phyloP scores from a whole-genome alignment of 2,113 vertebrate species.

The Cyprinodon tularosa region DNA sequence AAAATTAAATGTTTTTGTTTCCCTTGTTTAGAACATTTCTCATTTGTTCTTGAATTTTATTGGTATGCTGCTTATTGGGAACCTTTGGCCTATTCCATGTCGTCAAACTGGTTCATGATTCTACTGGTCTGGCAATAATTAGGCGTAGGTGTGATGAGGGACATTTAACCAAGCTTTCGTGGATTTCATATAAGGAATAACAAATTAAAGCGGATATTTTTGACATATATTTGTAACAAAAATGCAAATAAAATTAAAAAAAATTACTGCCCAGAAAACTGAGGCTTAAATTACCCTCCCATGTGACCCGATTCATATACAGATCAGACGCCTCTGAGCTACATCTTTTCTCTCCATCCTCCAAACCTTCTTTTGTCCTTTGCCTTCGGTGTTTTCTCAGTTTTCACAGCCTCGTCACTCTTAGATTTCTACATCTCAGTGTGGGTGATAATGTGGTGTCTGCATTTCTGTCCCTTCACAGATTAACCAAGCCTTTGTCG shows the following conservation, averaged over 20 bases:
- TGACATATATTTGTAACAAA: neutral
- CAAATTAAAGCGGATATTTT: neutral
- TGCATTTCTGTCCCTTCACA: constrained; percentile 80
- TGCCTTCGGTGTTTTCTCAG: constrained; percentile 12
- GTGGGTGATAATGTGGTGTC: constrained; percentile 75
- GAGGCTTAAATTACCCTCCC: neutral
- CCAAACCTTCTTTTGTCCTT: neutral
- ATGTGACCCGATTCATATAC: neutral
- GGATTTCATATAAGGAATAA: neutral
- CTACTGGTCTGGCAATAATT: too few species aligned
- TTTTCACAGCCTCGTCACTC: neutral
- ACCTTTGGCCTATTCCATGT: neutral
- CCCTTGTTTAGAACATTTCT: too few species aligned
- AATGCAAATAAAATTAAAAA: neutral
- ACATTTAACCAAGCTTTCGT: neutral
- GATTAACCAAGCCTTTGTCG: constrained; percentile 78
- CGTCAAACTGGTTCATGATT: neutral
- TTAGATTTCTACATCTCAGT: constrained; percentile 5
- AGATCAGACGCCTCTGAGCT: neutral
- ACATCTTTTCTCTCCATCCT: neutral
- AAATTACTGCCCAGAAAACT: neutral
- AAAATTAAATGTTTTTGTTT: too few species aligned
- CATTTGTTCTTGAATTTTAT: too few species aligned
- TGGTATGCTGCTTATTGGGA: neutral
- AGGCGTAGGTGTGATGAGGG: too few species aligned